Conservation (phyloP, 2,797 vertebrate species). For the Rhinoraja longicauda region DNA sequence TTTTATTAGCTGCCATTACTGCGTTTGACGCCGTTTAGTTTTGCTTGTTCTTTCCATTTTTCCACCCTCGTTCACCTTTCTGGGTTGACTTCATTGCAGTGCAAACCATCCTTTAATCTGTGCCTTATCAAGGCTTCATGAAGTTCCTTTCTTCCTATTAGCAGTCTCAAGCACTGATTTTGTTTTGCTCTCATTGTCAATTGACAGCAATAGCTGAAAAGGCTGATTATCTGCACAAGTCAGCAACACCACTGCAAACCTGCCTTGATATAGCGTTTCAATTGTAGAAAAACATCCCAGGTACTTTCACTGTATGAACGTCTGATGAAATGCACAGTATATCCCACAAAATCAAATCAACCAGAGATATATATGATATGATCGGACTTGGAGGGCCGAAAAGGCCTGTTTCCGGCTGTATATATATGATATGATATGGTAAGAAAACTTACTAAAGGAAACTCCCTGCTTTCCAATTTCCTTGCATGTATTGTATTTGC, state of each 20-base stretch:
- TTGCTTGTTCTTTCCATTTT: neutral
- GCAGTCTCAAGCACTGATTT: neutral
- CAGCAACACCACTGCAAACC: too few relatives aligned
- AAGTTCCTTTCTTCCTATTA: conserved; percentile 17
- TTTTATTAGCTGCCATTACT: neutral
- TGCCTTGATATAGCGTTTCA: neutral
- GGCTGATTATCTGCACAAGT: neutral
- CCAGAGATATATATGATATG: too few relatives aligned
- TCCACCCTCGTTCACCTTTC: neutral
- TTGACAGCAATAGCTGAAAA: too few relatives aligned
- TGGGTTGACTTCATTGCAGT: neutral
- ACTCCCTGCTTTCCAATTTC: neutral
- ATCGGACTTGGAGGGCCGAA: too few relatives aligned
- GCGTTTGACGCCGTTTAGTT: conserved; percentile 11
- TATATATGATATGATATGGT: too few relatives aligned
- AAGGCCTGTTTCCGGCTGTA: too few relatives aligned
- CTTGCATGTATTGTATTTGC: neutral
- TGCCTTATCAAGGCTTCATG: conserved; percentile 24
- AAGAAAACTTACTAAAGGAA: neutral
- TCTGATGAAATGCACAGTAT: neutral
- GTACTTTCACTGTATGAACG: neutral
- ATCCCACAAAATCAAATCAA: neutral
- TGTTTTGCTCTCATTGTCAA: neutral
- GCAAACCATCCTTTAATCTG: neutral
- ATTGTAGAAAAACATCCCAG: neutral